Evolutionary conservation across 2,888 invertebrate species (phyloP), one percentile per base, ranked within the genome.

Genomic region (Zaprionus bogoriensis): DNA sequence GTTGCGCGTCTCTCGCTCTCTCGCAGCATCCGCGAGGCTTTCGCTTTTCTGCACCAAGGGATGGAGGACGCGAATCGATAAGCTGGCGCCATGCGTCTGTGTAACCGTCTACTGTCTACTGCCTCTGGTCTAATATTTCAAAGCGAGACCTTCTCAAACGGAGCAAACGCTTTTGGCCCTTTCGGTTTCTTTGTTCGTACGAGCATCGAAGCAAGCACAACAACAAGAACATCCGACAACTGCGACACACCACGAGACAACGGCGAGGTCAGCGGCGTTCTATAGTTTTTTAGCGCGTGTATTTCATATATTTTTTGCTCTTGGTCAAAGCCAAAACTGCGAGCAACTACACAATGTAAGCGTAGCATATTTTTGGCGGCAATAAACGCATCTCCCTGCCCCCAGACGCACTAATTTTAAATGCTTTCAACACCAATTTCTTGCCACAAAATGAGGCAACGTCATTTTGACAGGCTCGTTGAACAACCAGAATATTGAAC

Each of bases 21-120:
- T 30, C 19, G 36, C 80, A 81, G 85, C 80, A 82, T 85, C 80
- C 85, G 63, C 36, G 42, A 42, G 54, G 69, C 55, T 62, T 62
- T 66, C 59, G 71, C 51, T 63, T 61, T 45, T 67, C 57, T 39
- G 32, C 50, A 59, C 28, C 44, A 44, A 42, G 58, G 32, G 58
- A 42, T 44, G 67, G 32, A 25, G 59, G 64, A 45, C 46, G 45
- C 62, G 79, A 84, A 84, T 84, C 84, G 69, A 84, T 84, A 84
- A 82, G 65, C 74, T 87, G 84, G 84, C 84, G 84, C 84, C 84
- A 41, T 79, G 83, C 74, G 81, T 85, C 85, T 83, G 84, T 84
- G 78, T 81, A 78, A 63, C 84, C 66, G 82, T 86, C 86, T 82
- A 86, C 75, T 70, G 83, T 75, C 32, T 14, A 14, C 84, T 84